Conservation (phyloP, 2,113 vertebrate genomes). For the Protobothrops mucrosquamatus region DNA sequence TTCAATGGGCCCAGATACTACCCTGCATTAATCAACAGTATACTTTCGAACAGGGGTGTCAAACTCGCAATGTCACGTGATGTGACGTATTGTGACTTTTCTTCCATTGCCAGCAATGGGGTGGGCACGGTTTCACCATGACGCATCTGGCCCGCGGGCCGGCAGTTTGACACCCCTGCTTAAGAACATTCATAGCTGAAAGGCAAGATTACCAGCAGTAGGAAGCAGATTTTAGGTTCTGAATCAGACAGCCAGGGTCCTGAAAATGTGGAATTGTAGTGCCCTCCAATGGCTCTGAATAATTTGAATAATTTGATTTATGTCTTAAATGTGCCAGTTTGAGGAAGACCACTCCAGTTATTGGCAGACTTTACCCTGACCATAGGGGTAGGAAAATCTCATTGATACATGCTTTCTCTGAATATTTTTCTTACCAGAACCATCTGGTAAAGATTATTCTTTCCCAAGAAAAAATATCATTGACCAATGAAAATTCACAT, state of each 20-base stretch:
- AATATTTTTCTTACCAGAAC: not conserved
- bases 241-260: not conserved
- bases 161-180: too few relatives aligned
- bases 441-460: not conserved
- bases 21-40: not conserved
- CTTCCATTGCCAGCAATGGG: too few relatives aligned
- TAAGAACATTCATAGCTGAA: not conserved
- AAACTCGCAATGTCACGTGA: too few relatives aligned
- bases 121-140: too few relatives aligned
- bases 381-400: not conserved
- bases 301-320: not conserved
- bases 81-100: too few relatives aligned
- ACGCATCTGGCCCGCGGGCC: too few relatives aligned
- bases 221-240: not conserved
- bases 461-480: not conserved
- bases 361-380: not conserved
- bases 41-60: not conserved
- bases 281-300: not conserved
- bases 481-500: not conserved
- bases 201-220: not conserved
- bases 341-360: not conserved
- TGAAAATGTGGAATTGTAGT: not conserved
- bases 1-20: not conserved
- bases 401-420: not conserved
- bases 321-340: not conserved